Base-by-base conservation (phyloP, 2,113 vertebrate species). In the Dendrocopos noguchii region DNA sequence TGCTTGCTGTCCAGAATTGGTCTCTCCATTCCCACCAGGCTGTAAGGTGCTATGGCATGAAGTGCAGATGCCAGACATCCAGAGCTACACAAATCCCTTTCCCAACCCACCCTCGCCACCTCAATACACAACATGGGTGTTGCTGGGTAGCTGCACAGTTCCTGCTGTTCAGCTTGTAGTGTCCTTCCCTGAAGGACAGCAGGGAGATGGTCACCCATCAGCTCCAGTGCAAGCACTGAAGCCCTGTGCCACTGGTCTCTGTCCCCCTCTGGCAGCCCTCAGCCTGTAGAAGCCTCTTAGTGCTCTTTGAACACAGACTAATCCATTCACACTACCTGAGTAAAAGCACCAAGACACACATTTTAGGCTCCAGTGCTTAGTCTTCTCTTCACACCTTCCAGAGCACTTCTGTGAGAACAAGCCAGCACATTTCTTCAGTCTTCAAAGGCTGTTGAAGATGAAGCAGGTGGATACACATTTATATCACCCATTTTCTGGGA, bases 101-200 rank as follows among this genome's bases (percentile, higher is more conserved):
- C 46, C 66, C 76, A 76, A 52, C 7, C 25, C 7, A 7, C 13
- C 19, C 27, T 85, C 68, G 19, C 10, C 18, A 67, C 33, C 20
- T 33, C 47, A 64, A 52, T 3, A 18, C 8, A 22, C 18, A 33
- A 9, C 0, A 0, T 61, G 42, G 12, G 9, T 56, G 33, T 11
- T 65, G 15, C 25, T 67, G 44, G 8, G 31, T 4, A 47, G 42
- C 55, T 57, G 6, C 39, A 63, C 0, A 0, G 6, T 36, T 90
- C 25, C 71, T 20, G 13, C 55, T 70, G 18, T 50, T 42, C 72
- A 52, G 0, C 28, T 46, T 8, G 4, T 15, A 36, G 10, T 4
- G 5, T 33, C 19, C 52, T 74, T 89, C 31, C 31, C 75, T 70
- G 34, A 59, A 61, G 17, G 31, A 7, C 0, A 0, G 42, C 34